Evolutionary conservation across 2,113 vertebrate species (phyloP).

Genomic region (Mungos mungo): DNA sequence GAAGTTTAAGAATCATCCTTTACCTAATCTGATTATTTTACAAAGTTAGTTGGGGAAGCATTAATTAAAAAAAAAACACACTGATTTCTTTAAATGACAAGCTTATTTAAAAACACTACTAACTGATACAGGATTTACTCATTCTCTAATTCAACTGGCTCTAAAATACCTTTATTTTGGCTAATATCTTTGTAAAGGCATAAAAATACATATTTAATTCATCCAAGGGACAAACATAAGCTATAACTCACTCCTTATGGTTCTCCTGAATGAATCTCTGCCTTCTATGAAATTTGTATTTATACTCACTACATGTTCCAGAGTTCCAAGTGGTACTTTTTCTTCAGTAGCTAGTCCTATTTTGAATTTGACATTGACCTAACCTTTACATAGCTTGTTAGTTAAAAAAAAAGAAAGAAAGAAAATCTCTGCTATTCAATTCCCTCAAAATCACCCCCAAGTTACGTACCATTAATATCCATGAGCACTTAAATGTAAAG

Average conservation of each 20-base stretch:
- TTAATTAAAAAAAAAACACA: not conserved
- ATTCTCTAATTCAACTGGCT: conserved; percentile 44
- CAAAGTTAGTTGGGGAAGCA: conserved; percentile 56
- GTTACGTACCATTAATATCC: not conserved
- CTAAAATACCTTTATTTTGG: not conserved
- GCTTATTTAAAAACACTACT: conserved; percentile 49
- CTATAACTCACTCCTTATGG: not conserved
- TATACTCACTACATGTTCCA: not conserved
- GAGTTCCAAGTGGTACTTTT: not conserved
- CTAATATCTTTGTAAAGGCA: conserved; percentile 17
- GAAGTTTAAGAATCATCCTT: conserved; percentile 40
- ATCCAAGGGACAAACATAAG: conserved; percentile 19
- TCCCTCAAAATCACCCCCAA: not conserved
- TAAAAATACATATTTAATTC: conserved; percentile 22
- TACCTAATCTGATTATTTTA: conserved; percentile 30
- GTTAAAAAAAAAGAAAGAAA: not conserved
- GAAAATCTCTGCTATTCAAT: not conserved
- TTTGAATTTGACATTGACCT: conserved; percentile 56
- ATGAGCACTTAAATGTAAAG: not conserved
- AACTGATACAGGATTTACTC: conserved; percentile 36
- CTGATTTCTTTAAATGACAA: conserved; percentile 59
- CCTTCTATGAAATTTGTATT: conserved; percentile 34
- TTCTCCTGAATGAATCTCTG: not conserved
- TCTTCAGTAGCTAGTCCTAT: not conserved
- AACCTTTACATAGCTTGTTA: not conserved